A percentile compares a stretch with the other conserved stretches of the same genome.
Evolutionary conservation across 2,888 invertebrate species (phyloP).

Genomic region (Polymixis flavicincta): DNA sequence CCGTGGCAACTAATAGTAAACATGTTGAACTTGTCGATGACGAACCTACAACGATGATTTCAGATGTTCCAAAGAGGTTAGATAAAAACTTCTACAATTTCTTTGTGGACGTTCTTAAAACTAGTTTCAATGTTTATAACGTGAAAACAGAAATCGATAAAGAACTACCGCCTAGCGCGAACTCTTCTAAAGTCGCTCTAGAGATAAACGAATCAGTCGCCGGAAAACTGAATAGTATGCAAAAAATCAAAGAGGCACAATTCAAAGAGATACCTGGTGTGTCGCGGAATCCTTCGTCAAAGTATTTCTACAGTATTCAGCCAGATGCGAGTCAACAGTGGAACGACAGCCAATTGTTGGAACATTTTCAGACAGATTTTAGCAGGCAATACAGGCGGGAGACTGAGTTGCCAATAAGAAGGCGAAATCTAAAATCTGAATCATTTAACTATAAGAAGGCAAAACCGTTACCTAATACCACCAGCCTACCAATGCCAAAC

Average conservation of each 20-base stretch:
- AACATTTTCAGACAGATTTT: constrained; percentile 8
- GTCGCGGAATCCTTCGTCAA: constrained; percentile 22
- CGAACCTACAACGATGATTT: constrained; percentile 66
- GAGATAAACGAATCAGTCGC: constrained; percentile 76
- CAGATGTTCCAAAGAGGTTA: constrained; percentile 58
- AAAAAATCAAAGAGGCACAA: background rate
- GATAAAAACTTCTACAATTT: constrained; percentile 78
- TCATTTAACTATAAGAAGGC: constrained; percentile 61
- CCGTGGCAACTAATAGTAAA: constrained; percentile 40
- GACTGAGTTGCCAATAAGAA: background rate
- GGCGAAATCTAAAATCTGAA: constrained; percentile 48
- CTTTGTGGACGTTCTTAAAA: constrained; percentile 80
- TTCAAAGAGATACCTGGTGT: background rate
- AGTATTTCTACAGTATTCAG: constrained; percentile 48
- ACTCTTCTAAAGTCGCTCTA: constrained; percentile 67
- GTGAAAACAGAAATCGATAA: constrained; percentile 62
- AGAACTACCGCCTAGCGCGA: constrained; percentile 14
- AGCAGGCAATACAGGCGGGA: background rate
- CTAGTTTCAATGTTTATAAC: constrained; percentile 76
- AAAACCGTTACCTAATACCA: constrained; percentile 18
- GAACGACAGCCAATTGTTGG: constrained; percentile 16
- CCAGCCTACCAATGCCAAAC: constrained; percentile 32
- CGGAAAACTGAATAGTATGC: constrained; percentile 63
- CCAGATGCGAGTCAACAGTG: constrained; percentile 33
- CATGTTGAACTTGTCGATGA: constrained; percentile 58